Percentiles rank a stretch among this genome's conserved stretches.
Conservation (phyloP, 2,113 vertebrate genomes). For the Rhea pennata region DNA sequence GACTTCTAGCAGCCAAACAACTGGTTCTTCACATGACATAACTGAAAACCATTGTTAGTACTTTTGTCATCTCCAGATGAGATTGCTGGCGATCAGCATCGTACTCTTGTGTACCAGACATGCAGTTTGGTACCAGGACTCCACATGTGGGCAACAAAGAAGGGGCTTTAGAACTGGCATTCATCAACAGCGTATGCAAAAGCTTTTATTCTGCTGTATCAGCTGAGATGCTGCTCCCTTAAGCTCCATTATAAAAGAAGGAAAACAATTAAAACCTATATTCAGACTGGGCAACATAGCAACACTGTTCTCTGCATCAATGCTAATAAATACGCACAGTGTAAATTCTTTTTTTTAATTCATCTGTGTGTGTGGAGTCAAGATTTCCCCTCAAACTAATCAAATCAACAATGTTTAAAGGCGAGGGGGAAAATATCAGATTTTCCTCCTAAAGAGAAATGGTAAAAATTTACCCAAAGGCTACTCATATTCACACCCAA, state of each 20-base stretch:
- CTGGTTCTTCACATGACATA: not conserved
- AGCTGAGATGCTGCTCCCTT: not conserved
- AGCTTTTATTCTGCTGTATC: not conserved
- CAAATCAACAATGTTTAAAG: not conserved
- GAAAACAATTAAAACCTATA: not conserved
- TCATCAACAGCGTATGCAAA: accelerated
- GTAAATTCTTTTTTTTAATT: not conserved
- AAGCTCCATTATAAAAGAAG: not conserved
- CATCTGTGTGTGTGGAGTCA: not conserved
- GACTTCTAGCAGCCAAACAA: not conserved
- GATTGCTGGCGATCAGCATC: accelerated
- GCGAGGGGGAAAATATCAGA: accelerated
- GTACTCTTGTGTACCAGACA: not conserved
- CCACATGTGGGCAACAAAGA: not conserved
- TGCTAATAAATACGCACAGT: not conserved
- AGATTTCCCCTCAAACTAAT: not conserved
- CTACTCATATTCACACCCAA: not conserved
- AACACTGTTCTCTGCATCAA: not conserved
- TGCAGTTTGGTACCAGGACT: accelerated
- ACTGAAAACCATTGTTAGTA: not conserved
- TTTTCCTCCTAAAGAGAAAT: not conserved
- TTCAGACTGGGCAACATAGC: not conserved
- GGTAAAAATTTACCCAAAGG: not conserved
- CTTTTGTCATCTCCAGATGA: not conserved
- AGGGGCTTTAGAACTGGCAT: not conserved